phyloP scores from a whole-genome alignment of 2,797 vertebrate species.

The Aeoliscus strigatus region DNA sequence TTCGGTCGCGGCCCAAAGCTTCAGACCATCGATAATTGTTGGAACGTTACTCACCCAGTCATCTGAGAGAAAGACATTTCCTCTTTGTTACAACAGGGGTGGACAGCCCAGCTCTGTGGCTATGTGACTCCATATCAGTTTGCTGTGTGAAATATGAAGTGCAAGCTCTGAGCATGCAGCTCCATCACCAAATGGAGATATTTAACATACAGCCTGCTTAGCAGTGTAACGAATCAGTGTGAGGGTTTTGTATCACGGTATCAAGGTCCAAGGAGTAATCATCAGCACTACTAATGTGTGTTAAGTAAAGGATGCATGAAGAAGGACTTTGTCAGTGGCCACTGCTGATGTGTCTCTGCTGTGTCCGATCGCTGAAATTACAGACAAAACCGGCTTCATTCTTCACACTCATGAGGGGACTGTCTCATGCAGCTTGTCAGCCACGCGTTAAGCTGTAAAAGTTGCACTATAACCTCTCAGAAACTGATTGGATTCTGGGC shows the following conservation, averaged over 20 bases:
- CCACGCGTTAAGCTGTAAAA: conserved; percentile 55
- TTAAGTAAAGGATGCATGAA: conserved; percentile 32
- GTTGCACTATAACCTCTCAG: conserved; percentile 50
- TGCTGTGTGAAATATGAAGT: too few species aligned
- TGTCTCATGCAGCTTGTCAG: conserved; percentile 58
- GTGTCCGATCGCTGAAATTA: conserved; percentile 35
- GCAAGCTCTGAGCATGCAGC: not conserved
- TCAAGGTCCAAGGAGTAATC: conserved; percentile 34
- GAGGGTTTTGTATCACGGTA: conserved; percentile 23
- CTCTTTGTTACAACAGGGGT: too few species aligned
- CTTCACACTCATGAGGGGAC: conserved; percentile 32
- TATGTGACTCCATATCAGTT: too few species aligned
- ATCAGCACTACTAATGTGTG: conserved; percentile 30
- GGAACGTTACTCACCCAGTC: too few species aligned
- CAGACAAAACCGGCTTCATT: conserved; percentile 10
- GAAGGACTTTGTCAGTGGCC: conserved; percentile 17
- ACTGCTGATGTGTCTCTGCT: conserved; percentile 14
- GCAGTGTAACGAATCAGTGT: conserved; percentile 16
- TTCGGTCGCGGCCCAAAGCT: too few species aligned
- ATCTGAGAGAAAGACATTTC: too few species aligned
- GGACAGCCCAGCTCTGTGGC: too few species aligned
- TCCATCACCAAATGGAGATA: conserved; percentile 20
- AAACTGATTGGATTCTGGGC: conserved; percentile 65
- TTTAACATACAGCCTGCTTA: not conserved
- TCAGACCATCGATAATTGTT: too few species aligned